These are phyloP conservation scores for Oscarella lobularis DNA, from an alignment of 37 sponge, comb jelly and placozoan genomes.

Conservation along the genomic window DNA sequence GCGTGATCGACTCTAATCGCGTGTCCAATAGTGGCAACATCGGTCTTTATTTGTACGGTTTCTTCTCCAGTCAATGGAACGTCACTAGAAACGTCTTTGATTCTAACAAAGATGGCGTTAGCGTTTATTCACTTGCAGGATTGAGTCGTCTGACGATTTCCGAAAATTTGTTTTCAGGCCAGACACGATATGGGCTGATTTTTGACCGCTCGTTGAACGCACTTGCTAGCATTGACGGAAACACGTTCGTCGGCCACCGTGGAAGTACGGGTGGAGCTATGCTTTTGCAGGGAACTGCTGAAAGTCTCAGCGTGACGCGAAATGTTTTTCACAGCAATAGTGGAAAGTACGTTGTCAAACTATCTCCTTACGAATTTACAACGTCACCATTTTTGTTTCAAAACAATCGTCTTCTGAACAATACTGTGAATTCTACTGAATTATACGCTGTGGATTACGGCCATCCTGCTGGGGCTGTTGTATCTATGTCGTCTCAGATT, in stretches of 20 bases:
- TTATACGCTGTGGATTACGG: background rate
- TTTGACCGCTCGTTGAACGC: background rate
- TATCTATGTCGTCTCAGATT: background rate
- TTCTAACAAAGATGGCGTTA: background rate
- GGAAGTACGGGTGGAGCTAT: background rate
- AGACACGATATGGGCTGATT: background rate
- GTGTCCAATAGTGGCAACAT: too few species aligned
- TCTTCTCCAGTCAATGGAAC: background rate
- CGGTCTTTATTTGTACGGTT: background rate
- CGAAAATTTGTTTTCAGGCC: background rate
- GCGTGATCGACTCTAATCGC: background rate
- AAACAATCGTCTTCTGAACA: background rate
- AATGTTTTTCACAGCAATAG: background rate
- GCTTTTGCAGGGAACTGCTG: background rate
- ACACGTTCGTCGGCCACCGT: background rate
- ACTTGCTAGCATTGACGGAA: background rate
- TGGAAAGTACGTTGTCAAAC: background rate
- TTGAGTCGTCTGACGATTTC: too few species aligned
- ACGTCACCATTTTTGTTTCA: background rate
- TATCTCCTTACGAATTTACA: background rate
- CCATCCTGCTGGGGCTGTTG: background rate
- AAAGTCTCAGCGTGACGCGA: background rate
- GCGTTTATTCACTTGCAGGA: too few species aligned
- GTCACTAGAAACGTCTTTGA: background rate
- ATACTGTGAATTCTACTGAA: background rate